phyloP scores from a whole-genome alignment of 2,888 invertebrate genomes.

The Cephus rjabovi region DNA sequence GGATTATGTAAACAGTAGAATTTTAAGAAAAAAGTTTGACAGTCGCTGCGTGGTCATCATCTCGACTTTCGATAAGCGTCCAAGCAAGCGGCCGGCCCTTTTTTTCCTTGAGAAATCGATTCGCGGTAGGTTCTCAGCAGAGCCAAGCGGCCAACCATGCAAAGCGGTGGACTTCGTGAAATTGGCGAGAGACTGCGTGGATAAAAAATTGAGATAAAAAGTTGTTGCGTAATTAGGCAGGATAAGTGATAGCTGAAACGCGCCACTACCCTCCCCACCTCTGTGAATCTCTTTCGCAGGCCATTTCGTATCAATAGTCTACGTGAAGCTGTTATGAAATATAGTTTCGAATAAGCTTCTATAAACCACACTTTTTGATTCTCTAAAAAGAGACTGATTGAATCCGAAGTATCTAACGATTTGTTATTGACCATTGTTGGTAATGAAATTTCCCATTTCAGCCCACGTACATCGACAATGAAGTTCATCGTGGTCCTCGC shows the following conservation, averaged over 20 bases:
- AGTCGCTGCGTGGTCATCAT: background rate
- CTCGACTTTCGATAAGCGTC: background rate
- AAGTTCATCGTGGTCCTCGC: slow-evolving; percentile 36
- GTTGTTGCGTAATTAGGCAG: slow-evolving; percentile 26
- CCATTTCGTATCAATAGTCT: background rate
- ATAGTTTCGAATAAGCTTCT: background rate
- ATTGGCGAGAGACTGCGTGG: slow-evolving; percentile 24
- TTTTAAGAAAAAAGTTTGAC: background rate
- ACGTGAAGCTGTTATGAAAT: background rate
- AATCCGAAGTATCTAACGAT: background rate
- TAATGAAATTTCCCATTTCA: background rate
- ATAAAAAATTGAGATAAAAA: slow-evolving; percentile 27
- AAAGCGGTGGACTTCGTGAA: slow-evolving; percentile 29
- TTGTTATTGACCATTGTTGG: background rate
- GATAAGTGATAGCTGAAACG: slow-evolving; percentile 11
- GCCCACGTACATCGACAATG: slow-evolving; percentile 21
- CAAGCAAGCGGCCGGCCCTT: slow-evolving; percentile 5
- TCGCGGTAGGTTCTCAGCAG: slow-evolving; percentile 1
- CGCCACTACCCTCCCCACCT: slow-evolving; percentile 1
- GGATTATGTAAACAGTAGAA: background rate
- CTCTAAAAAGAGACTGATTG: background rate
- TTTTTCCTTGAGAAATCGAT: slow-evolving; percentile 3
- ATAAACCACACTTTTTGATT: background rate
- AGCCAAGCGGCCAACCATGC: slow-evolving; percentile 23
- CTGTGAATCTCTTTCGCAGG: background rate